Percentiles rank a stretch among this genome's conserved stretches.
Conservation (phyloP, 2,797 vertebrate species). For the Falco cherrug region DNA sequence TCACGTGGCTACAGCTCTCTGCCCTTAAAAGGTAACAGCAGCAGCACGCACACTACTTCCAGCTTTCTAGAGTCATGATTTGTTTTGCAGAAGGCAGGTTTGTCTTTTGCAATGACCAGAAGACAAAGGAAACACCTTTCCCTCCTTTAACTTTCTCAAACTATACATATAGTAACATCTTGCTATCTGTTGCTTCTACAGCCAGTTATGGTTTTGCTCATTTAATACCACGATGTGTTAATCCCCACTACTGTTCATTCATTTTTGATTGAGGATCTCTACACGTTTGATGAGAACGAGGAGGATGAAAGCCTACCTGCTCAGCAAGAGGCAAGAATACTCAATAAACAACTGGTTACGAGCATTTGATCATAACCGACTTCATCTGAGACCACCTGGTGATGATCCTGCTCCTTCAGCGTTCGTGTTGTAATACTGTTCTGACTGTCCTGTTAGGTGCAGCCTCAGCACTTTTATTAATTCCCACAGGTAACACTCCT, state of each 20-base stretch:
- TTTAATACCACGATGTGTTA: background rate
- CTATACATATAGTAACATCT: background rate
- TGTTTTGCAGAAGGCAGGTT: background rate
- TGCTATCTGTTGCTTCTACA: background rate
- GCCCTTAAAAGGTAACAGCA: background rate
- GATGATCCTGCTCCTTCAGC: background rate
- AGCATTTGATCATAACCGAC: background rate
- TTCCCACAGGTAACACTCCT: background rate
- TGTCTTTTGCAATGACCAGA: background rate
- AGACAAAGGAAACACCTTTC: background rate
- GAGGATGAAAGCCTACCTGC: background rate
- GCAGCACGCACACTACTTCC: background rate
- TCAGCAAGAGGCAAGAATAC: background rate
- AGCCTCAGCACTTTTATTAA: background rate
- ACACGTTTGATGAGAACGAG: background rate
- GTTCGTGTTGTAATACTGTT: fast-evolving
- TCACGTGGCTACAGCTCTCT: background rate
- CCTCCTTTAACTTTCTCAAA: background rate
- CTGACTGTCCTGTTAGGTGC: no score
- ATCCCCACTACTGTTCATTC: background rate
- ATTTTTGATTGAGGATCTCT: background rate
- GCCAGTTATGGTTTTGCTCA: background rate
- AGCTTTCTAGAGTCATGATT: background rate
- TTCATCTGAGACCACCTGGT: background rate
- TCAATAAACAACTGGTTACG: background rate